phyloP scores from a whole-genome alignment of 2,888 invertebrate genomes.

The Cepaea hortensis region DNA sequence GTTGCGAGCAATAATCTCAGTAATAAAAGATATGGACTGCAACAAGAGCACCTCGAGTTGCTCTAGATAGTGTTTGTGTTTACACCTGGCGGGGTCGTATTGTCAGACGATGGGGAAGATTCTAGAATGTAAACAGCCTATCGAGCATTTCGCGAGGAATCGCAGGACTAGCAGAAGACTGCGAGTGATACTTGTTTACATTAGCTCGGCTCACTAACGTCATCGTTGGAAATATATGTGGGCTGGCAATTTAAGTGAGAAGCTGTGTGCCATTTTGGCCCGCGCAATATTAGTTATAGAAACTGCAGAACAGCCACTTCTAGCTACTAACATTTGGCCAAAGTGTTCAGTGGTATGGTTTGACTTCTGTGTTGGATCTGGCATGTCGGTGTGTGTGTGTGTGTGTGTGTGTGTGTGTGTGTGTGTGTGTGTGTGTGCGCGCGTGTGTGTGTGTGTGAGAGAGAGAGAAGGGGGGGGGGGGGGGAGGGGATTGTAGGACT shows the following conservation, averaged over 20 bases:
- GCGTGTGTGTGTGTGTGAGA: slow-evolving; percentile 24
- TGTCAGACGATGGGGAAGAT: not conserved
- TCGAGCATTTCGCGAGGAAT: not conserved
- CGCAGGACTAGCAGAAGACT: not conserved
- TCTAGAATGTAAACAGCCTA: not conserved
- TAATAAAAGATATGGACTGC: not conserved
- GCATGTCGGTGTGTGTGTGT: not conserved
- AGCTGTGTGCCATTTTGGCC: no score
- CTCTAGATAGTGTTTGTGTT: not conserved
- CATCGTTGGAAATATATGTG: not conserved
- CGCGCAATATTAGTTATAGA: no score
- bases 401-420: slow-evolving; percentile 34
- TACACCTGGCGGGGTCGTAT: not conserved
- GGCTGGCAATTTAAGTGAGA: no score
- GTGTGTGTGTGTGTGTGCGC: not conserved
- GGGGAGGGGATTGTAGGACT: no score
- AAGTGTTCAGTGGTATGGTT: no score
- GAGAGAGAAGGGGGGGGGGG: not conserved
- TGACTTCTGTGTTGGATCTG: no score
- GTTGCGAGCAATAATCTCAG: not conserved
- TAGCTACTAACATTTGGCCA: no score
- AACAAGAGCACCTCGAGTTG: not conserved
- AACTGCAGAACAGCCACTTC: no score
- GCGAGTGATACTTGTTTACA: not conserved
- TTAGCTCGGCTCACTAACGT: not conserved